Base-by-base conservation (phyloP, 2,888 invertebrate species). In the Micoletzkya japonica region DNA sequence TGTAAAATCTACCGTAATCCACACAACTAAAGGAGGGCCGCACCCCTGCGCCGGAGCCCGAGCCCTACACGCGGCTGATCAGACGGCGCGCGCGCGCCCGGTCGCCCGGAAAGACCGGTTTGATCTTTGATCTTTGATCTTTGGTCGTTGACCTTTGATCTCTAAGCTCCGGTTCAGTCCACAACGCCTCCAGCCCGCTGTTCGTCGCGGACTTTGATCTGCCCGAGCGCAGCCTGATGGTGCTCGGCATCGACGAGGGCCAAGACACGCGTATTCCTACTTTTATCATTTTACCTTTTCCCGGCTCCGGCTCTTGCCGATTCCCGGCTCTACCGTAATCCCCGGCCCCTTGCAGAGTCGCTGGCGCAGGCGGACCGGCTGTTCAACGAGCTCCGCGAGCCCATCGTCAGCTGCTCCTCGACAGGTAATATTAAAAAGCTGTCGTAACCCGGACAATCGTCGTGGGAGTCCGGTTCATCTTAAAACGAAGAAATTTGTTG, bases 131-230 rank as follows among this genome's bases (percentile, higher is more conserved):
- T n/a, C n/a, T n/a, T n/a, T n/a, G n/a, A n/a, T n/a, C n/a, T n/a
- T n/a, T n/a, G n/a, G n/a, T n/a, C n/a, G n/a, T n/a, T n/a, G n/a
- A n/a, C n/a, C n/a, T n/a, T n/a, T n/a, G n/a, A n/a, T n/a, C n/a
- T n/a, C n/a, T n/a, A n/a, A n/a, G n/a, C n/a, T n/a, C n/a, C 10
- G n/a, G 10, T 63, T 63, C 50, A 63, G 63, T 63, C 14, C 49
- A 63, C 30, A 32, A 37, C 28, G 28, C 52, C 54, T 28, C 64
- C 24, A 37, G 28, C 54, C 64, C 64, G 10, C 59, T 60, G 24
- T 50, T 54, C 20, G 77, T 78, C n/a, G 80, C 78, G 34, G 80
- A 80, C 39, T 73, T 80, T 49, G 80, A 80, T 68, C 72, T 80
- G 2, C 80, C 80, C 1, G 77, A 80, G 70, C 73, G 71, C 52